Conservation (phyloP, 2,888 invertebrate genomes). For the Lymantria monacha region DNA sequence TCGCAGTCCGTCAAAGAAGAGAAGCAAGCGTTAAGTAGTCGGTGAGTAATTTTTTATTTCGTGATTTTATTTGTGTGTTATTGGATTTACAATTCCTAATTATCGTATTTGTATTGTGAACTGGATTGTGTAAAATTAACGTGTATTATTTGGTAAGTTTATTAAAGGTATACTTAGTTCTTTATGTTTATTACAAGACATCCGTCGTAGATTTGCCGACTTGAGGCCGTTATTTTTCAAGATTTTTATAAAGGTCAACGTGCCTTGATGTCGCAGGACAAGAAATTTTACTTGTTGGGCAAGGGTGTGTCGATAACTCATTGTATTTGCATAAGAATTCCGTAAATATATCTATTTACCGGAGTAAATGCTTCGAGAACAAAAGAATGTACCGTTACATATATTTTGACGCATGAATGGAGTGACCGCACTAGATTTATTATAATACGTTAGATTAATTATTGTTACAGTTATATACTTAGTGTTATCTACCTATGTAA, state of each 20-base stretch:
- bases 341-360: constrained; percentile 37
- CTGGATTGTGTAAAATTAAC: constrained; percentile 17
- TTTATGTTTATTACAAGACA: constrained; percentile 16
- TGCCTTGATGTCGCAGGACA: constrained; percentile 53
- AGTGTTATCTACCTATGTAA: constrained; percentile 47
- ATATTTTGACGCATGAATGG: constrained; percentile 56
- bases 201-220: constrained; percentile 33
- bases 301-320: constrained; percentile 43
- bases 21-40: constrained; percentile 27
- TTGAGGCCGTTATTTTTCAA: constrained; percentile 77
- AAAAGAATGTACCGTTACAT: constrained; percentile 48
- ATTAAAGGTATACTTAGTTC: neutral
- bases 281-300: constrained; percentile 40
- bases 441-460: constrained; percentile 40
- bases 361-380: constrained; percentile 30
- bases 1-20: constrained; percentile 59
- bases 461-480: constrained; percentile 49
- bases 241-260: constrained; percentile 71
- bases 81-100: neutral
- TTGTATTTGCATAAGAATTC: constrained; percentile 44
- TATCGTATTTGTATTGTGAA: constrained; percentile 9
- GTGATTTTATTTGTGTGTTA: constrained; percentile 16
- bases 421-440: constrained; percentile 32
- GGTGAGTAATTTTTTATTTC: constrained; percentile 62
- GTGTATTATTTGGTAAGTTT: constrained; percentile 27